Evolutionary conservation across 2,113 vertebrate species (phyloP), one percentile per base, ranked within the genome.

Genomic region (Rhegmatorhina hoffmannsi): DNA sequence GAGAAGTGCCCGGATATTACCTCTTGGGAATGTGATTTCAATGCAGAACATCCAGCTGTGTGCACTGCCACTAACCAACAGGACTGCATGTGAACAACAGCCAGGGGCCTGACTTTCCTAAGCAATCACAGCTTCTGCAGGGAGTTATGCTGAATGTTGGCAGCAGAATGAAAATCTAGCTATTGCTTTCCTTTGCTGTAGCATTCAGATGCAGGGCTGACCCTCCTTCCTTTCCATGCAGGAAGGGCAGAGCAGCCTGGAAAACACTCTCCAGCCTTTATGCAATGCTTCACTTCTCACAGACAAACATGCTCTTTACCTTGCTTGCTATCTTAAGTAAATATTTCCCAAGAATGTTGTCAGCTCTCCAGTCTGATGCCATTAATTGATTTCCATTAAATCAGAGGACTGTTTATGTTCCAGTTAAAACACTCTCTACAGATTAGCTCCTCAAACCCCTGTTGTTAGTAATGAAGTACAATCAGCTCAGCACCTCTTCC

Each of bases 261-360:
- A 91, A 94, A 91, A 76, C 34, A 29, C 2, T 44, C 3, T 56
- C 46, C 23, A 55, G 56, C 56, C 55, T 62, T n/a, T 67, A n/a
- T 69, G 77, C 55, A 94, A 52, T 9, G 14, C 74, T 76, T 56
- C 56, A 34, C 23, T 76, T 62, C 81, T 52, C 81, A 69, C 18
- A 66, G 33, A 58, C 52, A 97, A 97, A 97, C 88, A 96, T 87
- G 94, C 64, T 93, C 94, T 95, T 96, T 94, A 93, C 88, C 88
- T 96, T 17, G 0, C 86, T 64, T 64, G 60, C 69, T 97, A 96
- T 96, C 94, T 96, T 86, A 75, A 81, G 69, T 86, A 93, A 97
- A 97, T 89, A 94, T 96, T 96, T 94, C n/a, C 49, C 43, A 24
- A 63, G 76, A 73, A 47, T 72, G 52, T 68, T 95, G 72, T 74